Conservation (phyloP, 2,888 invertebrate species). For the Scaptomyza cyrtandrae region DNA sequence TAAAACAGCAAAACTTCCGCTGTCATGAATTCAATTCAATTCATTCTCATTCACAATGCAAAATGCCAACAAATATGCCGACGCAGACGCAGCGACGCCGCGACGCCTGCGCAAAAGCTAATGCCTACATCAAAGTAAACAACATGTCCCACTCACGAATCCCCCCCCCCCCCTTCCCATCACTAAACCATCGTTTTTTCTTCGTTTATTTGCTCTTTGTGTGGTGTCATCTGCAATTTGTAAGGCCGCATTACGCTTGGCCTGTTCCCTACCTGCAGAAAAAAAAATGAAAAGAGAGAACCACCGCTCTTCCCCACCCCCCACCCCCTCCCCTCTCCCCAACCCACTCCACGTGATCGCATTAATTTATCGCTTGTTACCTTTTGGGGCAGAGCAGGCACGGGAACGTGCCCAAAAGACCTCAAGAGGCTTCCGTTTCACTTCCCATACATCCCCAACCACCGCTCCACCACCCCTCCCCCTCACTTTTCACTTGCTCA, state of each 20-base stretch:
- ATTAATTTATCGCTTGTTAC: constrained; percentile 56
- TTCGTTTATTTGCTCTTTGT: constrained; percentile 18
- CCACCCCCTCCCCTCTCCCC: background rate
- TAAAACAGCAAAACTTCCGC: constrained; percentile 64
- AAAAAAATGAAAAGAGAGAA: too few species aligned
- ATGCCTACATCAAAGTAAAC: constrained; percentile 46
- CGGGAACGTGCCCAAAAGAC: constrained; percentile 48
- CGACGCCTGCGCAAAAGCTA: constrained; percentile 65
- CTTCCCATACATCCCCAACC: background rate
- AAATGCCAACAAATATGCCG: constrained; percentile 61
- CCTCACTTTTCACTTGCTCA: constrained; percentile 13
- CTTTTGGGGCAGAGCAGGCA: constrained; percentile 36
- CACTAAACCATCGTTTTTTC: too few species aligned
- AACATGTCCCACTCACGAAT: constrained; percentile 48
- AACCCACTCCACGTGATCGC: constrained; percentile 15
- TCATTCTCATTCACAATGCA: constrained; percentile 59
- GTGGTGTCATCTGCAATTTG: constrained; percentile 67
- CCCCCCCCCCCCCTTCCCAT: background rate
- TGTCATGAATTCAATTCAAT: constrained; percentile 57
- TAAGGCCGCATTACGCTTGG: constrained; percentile 52
- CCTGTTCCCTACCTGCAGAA: constrained; percentile 1
- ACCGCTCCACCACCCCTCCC: background rate
- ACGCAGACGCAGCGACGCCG: constrained; percentile 58
- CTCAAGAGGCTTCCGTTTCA: constrained; percentile 58
- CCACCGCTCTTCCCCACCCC: background rate